Percentiles rank a stretch among this genome's conserved stretches.
These are phyloP conservation scores for Lampris incognitus DNA, from an alignment of 2,113 vertebrate genomes.

Conservation along the genomic window DNA sequence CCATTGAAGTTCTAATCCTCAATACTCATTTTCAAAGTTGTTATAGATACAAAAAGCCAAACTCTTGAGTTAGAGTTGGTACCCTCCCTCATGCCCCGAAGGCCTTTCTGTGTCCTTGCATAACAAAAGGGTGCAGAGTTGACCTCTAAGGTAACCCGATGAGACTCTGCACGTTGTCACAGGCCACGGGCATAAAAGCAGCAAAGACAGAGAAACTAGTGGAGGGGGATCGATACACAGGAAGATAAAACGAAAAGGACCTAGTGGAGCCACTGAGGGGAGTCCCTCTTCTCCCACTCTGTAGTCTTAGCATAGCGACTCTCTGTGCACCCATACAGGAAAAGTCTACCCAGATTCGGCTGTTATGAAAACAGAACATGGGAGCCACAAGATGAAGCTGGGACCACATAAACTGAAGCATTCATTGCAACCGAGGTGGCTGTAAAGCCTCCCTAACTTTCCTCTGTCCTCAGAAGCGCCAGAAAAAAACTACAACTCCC, in stretches of 20 bases:
- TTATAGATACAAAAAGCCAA: constrained; percentile 37
- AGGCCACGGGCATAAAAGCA: constrained; percentile 25
- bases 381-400: constrained; percentile 55
- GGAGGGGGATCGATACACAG: constrained; percentile 47
- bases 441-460: constrained; percentile 23
- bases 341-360: constrained; percentile 57
- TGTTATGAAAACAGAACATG: constrained; percentile 63
- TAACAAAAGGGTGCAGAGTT: constrained; percentile 55
- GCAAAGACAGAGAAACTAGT: constrained; percentile 45
- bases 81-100: constrained; percentile 20
- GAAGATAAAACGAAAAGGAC: constrained; percentile 44
- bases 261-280: constrained; percentile 7
- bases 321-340: constrained; percentile 43
- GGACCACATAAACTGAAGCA: constrained; percentile 52
- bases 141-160: constrained; percentile 61
- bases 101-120: constrained; percentile 44
- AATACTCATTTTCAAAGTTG: constrained; percentile 44
- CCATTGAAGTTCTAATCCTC: constrained; percentile 35
- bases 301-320: constrained; percentile 38
- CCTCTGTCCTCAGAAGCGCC: constrained; percentile 15
- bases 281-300: constrained; percentile 28
- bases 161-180: constrained; percentile 54
- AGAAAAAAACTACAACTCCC: constrained; percentile 18
- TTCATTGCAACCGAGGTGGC: constrained; percentile 40
- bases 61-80: constrained; percentile 6